Evolutionary conservation across 1,140 invertebrate species (phyloP).

Genomic region (Leptonema lineaticorne): DNA sequence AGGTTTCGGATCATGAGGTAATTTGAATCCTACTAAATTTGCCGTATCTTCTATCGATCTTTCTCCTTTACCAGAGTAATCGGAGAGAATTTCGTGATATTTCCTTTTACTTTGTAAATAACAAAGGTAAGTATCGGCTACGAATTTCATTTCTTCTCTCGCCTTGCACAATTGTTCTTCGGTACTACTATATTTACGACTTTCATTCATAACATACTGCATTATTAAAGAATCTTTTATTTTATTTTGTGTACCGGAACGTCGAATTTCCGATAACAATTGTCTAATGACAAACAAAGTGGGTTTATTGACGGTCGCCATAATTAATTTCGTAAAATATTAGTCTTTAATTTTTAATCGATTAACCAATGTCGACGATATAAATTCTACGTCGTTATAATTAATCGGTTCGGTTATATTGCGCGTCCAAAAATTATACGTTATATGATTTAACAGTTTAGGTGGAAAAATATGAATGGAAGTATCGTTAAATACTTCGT

Average conservation of each 20-base stretch:
- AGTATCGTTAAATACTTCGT: slow-evolving; percentile 71
- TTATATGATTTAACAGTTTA: slow-evolving; percentile 51
- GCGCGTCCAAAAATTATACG: slow-evolving; percentile 59
- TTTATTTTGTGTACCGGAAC: slow-evolving; percentile 53
- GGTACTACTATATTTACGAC: slow-evolving; percentile 71
- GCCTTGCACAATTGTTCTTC: slow-evolving; percentile 79
- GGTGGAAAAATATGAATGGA: slow-evolving; percentile 65
- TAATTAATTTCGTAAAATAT: slow-evolving; percentile 38
- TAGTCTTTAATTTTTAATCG: slow-evolving; percentile 35
- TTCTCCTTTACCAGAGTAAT: slow-evolving; percentile 77
- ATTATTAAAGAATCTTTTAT: slow-evolving; percentile 61
- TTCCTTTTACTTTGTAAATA: slow-evolving; percentile 69
- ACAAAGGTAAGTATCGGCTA: slow-evolving; percentile 72
- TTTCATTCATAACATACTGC: slow-evolving; percentile 70
- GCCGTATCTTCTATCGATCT: slow-evolving; percentile 74
- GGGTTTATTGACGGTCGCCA: slow-evolving; percentile 54
- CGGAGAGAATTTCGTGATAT: slow-evolving; percentile 67
- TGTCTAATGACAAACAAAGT: slow-evolving; percentile 57
- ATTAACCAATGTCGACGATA: slow-evolving; percentile 48
- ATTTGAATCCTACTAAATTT: slow-evolving; percentile 78
- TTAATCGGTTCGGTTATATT: slow-evolving; percentile 58
- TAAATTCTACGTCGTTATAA: slow-evolving; percentile 60
- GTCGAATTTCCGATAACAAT: slow-evolving; percentile 62
- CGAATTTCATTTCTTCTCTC: slow-evolving; percentile 69
- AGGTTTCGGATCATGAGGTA: slow-evolving; percentile 67